Percentiles rank a stretch among this genome's conserved stretches.
Conservation (phyloP, 2,113 vertebrate genomes). For the Coturnix japonica region DNA sequence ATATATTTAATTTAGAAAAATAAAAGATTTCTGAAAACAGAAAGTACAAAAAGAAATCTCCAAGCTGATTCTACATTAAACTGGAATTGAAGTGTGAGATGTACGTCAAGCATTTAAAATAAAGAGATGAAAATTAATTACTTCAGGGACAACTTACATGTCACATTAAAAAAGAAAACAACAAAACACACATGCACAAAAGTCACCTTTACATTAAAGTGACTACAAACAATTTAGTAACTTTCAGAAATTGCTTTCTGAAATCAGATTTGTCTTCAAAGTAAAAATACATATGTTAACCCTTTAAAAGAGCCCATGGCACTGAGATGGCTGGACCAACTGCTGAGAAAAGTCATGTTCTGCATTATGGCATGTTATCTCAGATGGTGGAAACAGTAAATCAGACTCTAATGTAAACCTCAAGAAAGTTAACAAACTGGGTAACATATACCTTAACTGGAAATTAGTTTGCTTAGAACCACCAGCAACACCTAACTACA, state of each 20-base stretch:
- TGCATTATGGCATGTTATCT: not conserved
- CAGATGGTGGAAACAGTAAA: not conserved
- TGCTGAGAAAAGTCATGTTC: not conserved
- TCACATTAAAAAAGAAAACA: not conserved
- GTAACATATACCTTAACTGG: not conserved
- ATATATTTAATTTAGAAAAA: not conserved
- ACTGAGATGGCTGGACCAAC: not conserved
- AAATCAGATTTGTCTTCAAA: not conserved
- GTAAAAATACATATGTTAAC: not conserved
- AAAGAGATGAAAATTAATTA: not conserved
- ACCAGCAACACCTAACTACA: not conserved
- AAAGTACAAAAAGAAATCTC: not conserved
- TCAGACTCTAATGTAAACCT: not conserved
- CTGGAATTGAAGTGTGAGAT: not conserved
- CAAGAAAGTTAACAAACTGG: not conserved
- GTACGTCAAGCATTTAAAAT: not conserved
- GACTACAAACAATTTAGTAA: not conserved
- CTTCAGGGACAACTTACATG: too few relatives aligned
- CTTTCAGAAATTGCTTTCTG: not conserved
- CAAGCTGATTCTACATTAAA: not conserved
- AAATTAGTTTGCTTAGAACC: not conserved
- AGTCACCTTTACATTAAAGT: not conserved
- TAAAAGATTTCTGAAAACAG: not conserved
- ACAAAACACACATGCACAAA: too few relatives aligned
- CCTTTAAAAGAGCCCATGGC: rapidly evolving